phyloP scores from a whole-genome alignment of 2,113 vertebrate species.

The Zootoca vivipara region DNA sequence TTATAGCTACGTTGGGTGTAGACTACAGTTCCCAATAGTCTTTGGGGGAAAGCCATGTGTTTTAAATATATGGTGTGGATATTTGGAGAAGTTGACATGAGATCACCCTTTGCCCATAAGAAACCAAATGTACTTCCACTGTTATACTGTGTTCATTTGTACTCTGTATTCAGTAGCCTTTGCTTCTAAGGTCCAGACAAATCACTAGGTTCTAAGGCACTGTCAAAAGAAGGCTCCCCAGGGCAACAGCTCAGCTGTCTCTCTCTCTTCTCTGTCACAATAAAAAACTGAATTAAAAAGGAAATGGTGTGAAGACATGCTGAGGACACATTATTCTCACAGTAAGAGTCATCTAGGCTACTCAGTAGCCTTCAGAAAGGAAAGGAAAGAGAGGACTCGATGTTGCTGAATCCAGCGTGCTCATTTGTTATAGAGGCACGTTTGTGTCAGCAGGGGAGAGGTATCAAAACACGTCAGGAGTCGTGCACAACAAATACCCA shows the following conservation, averaged over 20 bases:
- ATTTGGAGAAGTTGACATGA: neutral
- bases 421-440: neutral
- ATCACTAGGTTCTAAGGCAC: neutral
- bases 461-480: constrained; percentile 38
- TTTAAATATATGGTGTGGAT: neutral
- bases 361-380: neutral
- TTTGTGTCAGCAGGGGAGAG: neutral
- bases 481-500: neutral
- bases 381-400: neutral
- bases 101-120: neutral
- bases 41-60: no score
- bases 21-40: no score
- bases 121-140: neutral
- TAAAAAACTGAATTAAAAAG: neutral
- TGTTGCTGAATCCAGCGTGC: neutral
- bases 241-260: neutral
- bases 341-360: neutral
- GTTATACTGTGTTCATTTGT: no score
- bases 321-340: neutral
- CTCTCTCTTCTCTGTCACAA: neutral
- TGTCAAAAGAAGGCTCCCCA: neutral
- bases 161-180: no score
- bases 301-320: neutral
- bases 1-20: no score
- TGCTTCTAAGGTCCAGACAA: neutral